A percentile compares a stretch with the other conserved stretches of the same genome.
These are phyloP conservation scores for Sycophila texana DNA, from an alignment of 2,888 invertebrate species.

Conservation along the genomic window DNA sequence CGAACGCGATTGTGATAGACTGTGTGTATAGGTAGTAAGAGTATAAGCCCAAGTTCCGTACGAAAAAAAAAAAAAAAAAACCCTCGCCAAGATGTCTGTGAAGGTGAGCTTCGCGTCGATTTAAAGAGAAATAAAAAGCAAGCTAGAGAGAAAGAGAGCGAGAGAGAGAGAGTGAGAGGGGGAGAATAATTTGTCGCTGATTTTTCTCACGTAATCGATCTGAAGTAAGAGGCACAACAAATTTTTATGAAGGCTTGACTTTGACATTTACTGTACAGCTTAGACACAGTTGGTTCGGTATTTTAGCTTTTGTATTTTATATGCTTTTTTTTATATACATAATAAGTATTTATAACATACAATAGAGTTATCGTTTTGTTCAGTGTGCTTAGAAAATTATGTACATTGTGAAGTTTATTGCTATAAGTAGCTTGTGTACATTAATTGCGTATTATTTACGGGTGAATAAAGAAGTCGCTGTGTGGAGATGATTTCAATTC, in stretches of 20 bases:
- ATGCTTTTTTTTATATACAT: not conserved
- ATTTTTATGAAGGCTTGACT: not conserved
- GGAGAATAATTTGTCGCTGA: conserved; percentile 31
- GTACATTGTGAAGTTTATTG: not conserved
- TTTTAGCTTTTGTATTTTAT: not conserved
- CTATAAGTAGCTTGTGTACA: too few species aligned
- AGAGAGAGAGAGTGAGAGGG: not conserved
- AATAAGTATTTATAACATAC: not conserved
- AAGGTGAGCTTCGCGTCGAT: conserved; percentile 67
- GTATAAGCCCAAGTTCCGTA: not conserved
- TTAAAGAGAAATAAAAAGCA: conserved; percentile 18
- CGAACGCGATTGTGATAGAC: not conserved
- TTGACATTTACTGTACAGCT: conserved; percentile 12
- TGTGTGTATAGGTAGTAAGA: conserved; percentile 1
- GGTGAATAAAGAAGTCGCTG: too few species aligned
- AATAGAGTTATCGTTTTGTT: not conserved
- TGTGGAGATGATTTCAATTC: too few species aligned
- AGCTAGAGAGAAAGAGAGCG: not conserved
- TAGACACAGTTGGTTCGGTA: not conserved
- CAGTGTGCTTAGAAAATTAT: not conserved
- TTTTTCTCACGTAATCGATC: conserved; percentile 24
- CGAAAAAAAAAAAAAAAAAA: not conserved
- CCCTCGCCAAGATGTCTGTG: conserved; percentile 70
- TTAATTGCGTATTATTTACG: too few species aligned
- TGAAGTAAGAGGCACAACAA: conserved; percentile 36